phyloP scores from a whole-genome alignment of 2,797 vertebrate species.

The Pelodytes ibericus region DNA sequence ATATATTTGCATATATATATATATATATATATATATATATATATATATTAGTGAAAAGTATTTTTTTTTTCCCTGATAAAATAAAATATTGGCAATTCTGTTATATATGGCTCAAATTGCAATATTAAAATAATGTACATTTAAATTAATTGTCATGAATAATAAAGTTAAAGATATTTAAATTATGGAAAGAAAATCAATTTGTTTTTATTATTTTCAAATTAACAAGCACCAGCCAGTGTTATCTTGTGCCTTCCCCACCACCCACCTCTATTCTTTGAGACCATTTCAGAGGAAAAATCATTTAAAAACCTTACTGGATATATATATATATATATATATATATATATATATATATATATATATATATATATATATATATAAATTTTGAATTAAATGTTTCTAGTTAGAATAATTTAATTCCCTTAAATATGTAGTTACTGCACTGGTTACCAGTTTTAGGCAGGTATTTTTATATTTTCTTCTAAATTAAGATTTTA shows the following conservation, averaged over 20 bases:
- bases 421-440: too few relatives aligned
- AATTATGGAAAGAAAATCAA: slow-evolving; percentile 75
- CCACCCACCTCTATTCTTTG: slow-evolving; percentile 64
- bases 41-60: slow-evolving; percentile 78
- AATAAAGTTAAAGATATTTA: slow-evolving; percentile 94
- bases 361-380: too few relatives aligned
- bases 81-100: slow-evolving; percentile 83
- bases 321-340: background rate
- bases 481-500: too few relatives aligned
- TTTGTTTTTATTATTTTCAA: slow-evolving; percentile 73
- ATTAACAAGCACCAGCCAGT: slow-evolving; percentile 75
- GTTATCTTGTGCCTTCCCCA: slow-evolving; percentile 75
- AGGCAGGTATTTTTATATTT: too few relatives aligned
- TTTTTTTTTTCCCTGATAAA: slow-evolving; percentile 69
- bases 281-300: slow-evolving; percentile 46
- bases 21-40: slow-evolving; percentile 69
- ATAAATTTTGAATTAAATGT: too few relatives aligned
- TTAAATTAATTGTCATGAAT: slow-evolving; percentile 94
- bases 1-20: slow-evolving; percentile 73
- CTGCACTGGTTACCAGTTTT: too few relatives aligned
- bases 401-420: too few relatives aligned
- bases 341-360: too few relatives aligned
- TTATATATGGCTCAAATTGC: slow-evolving; percentile 87
- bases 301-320: background rate
- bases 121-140: slow-evolving; percentile 91